Evolutionary conservation across 1,140 invertebrate genomes (phyloP).

Genomic region (Fopius arisanus): DNA sequence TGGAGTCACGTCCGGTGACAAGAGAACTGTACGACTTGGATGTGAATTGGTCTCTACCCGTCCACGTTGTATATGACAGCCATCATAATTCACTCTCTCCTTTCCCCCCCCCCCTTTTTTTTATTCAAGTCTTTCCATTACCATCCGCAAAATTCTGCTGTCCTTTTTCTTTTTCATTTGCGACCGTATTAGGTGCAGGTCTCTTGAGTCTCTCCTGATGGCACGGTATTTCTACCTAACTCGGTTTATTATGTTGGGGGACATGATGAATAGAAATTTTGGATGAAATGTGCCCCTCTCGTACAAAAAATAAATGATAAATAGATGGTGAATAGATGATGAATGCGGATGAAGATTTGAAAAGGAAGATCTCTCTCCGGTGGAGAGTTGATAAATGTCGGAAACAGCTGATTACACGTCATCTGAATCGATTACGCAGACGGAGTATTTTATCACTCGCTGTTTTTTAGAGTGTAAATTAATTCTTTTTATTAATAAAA

Average conservation of each 20-base stretch:
- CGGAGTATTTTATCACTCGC: no score
- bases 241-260: background rate
- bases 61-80: constrained; percentile 1
- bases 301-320: background rate
- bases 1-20: constrained; percentile 18
- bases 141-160: background rate
- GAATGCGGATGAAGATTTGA: background rate
- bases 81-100: constrained; percentile 13
- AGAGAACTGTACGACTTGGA: constrained; percentile 9
- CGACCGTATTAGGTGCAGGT: background rate
- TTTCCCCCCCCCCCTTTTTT: background rate
- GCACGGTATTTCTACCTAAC: background rate
- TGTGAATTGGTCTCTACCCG: constrained; percentile 7
- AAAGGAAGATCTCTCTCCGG: background rate
- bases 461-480: no score
- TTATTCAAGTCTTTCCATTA: background rate
- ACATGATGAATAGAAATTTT: background rate
- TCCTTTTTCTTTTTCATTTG: background rate
- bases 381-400: background rate
- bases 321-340: background rate
- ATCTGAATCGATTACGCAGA: no score
- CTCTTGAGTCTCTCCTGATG: background rate
- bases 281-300: background rate
- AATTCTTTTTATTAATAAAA: no score
- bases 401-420: no score